Percentiles rank a stretch among this genome's conserved stretches.
These are phyloP conservation scores for Oligia strigilis DNA, from an alignment of 2,888 invertebrate genomes.

Conservation along the genomic window DNA sequence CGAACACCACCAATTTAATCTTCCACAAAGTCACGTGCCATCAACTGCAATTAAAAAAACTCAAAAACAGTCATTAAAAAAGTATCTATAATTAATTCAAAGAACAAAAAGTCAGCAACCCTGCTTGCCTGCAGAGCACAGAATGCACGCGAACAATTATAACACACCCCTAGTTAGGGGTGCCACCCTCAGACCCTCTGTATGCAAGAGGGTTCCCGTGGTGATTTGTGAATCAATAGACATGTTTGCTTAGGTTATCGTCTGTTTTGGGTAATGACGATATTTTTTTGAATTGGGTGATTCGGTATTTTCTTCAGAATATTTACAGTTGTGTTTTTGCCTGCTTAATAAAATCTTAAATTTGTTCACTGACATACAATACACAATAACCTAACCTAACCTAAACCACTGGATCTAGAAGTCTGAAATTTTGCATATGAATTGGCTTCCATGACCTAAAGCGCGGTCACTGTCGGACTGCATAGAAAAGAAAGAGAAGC, in stretches of 20 bases:
- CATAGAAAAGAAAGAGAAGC: no score
- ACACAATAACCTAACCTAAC: no score
- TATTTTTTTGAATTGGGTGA: conserved; percentile 6
- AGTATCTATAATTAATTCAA: conserved; percentile 40
- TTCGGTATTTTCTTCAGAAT: neutral
- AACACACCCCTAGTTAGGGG: conserved; percentile 79
- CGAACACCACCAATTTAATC: neutral
- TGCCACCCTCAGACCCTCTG: conserved; percentile 51
- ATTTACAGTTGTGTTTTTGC: neutral
- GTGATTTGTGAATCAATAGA: conserved; percentile 75
- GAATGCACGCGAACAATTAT: conserved; percentile 82
- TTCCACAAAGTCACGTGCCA: conserved; percentile 11
- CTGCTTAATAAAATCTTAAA: no score
- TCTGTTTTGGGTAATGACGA: conserved; percentile 38
- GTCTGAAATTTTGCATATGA: no score
- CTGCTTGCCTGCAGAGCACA: conserved; percentile 53
- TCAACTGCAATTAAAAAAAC: neutral
- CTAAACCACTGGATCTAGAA: no score
- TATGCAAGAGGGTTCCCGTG: conserved; percentile 62
- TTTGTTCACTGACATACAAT: no score
- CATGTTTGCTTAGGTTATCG: conserved; percentile 55
- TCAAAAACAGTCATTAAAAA: conserved; percentile 7
- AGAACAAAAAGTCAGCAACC: conserved; percentile 59
- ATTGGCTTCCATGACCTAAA: no score
- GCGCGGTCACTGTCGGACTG: no score